These are phyloP conservation scores for Sebastes taczanowskii DNA, from an alignment of 2,797 vertebrate species.

Conservation along the genomic window DNA sequence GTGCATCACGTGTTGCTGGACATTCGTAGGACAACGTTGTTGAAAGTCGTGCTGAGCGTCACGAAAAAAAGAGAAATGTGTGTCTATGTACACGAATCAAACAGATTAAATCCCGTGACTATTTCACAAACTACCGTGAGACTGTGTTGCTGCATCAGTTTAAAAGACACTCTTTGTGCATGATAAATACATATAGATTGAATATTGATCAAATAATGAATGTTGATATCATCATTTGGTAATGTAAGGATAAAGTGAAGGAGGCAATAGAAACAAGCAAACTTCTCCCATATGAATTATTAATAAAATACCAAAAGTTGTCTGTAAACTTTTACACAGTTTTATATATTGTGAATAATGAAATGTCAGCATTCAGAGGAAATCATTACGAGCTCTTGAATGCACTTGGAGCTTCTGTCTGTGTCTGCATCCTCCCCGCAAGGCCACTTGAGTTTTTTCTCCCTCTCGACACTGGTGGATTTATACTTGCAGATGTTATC, in stretches of 20 bases:
- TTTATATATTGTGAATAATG: slow-evolving; percentile 14
- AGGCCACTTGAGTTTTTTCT: neutral
- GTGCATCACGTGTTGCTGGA: too few relatives aligned
- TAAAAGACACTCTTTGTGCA: neutral
- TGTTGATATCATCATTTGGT: neutral
- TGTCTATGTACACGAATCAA: too few relatives aligned
- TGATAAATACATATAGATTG: neutral
- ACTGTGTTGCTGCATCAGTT: too few relatives aligned
- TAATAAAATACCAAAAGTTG: neutral
- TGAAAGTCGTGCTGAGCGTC: too few relatives aligned
- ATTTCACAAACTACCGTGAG: too few relatives aligned
- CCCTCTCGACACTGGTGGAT: neutral
- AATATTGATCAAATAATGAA: neutral
- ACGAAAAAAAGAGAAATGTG: too few relatives aligned
- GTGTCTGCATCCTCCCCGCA: slow-evolving; percentile 1
- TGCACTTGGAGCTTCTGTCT: slow-evolving; percentile 27
- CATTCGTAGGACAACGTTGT: too few relatives aligned
- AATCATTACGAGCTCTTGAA: slow-evolving; percentile 31
- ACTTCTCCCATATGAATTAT: slow-evolving; percentile 17
- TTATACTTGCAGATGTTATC: slow-evolving; percentile 62
- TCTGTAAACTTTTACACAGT: neutral
- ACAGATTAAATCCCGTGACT: too few relatives aligned
- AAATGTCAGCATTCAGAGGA: slow-evolving; percentile 23
- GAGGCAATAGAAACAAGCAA: neutral
- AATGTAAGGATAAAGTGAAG: neutral